Evolutionary conservation across 2,797 vertebrate genomes (phyloP).

Genomic region (Cebuella pygmaea): DNA sequence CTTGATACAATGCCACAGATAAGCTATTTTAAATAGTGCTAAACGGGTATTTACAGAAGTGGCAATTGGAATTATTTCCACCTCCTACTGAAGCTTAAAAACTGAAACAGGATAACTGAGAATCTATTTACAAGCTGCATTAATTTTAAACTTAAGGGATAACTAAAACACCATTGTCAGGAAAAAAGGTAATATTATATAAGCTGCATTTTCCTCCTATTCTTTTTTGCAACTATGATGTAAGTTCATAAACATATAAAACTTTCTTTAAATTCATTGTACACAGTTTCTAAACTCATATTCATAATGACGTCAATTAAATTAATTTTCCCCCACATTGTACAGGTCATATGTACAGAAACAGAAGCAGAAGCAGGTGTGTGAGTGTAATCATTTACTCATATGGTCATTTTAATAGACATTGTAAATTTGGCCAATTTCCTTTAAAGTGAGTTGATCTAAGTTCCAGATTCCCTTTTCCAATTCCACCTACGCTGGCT

Average conservation of each 20-base stretch:
- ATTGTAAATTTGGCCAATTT: slow-evolving; percentile 23
- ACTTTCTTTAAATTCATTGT: neutral
- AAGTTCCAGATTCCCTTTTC: neutral
- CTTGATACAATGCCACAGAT: neutral
- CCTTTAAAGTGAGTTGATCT: neutral
- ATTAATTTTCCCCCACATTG: neutral
- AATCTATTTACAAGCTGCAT: neutral
- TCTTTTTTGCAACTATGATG: neutral
- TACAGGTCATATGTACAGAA: neutral
- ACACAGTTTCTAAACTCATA: neutral
- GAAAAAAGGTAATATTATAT: neutral
- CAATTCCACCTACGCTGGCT: neutral
- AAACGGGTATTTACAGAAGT: slow-evolving; percentile 71
- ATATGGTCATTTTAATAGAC: slow-evolving; percentile 36
- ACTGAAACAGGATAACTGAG: neutral
- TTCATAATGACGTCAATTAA: neutral
- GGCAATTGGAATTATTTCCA: slow-evolving; percentile 53
- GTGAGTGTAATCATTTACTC: neutral
- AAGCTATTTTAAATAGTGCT: neutral
- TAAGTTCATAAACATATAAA: slow-evolving; percentile 1
- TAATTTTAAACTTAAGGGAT: slow-evolving; percentile 17
- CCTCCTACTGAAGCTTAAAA: neutral
- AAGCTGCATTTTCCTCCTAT: neutral
- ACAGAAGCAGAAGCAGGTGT: neutral
- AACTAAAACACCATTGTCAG: neutral